Base-by-base conservation (phyloP, 1,140 invertebrate genomes). In the Scaptomyza graminum region DNA sequence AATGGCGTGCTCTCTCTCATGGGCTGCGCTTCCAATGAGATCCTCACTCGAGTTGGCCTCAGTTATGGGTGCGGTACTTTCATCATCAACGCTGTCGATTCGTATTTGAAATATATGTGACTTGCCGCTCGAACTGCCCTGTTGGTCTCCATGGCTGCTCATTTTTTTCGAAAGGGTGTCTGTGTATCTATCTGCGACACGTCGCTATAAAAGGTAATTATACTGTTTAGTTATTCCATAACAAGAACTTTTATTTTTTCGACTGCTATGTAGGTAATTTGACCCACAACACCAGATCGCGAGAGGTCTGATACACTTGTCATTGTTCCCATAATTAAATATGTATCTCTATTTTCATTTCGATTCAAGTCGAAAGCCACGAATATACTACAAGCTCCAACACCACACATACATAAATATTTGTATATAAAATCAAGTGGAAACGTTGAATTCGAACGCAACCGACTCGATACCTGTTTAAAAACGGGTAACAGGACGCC, bases 71-170 rank as follows among this genome's bases (percentile, higher is more conserved):
- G 90, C 85, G 8, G 79, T 88, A 62, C 90, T 91, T 46, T 90
- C 83, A 68, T 91, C 90, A 22, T 91, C 90, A 8, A 91, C 71
- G 39, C 90, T 91, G 49, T 91, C 90, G 57, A 90, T 71, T 50
- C 79, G 79, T 52, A 91, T 88, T 70, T 91, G 74, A 79, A 91
- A 90, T 46, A 88, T 61, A 51, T 80, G 59, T 41, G 83, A 79
- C 61, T 73, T 88, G 28, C 71, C 60, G 46, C 51, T 43, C 41
- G 13, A 9, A 46, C 15, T 57, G 41, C 25, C 41, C 47, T 59
- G 51, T 28, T 50, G 47, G 12, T 43, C 50, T 16, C 41, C 66
- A 52, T 63, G 64, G 62, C 51, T 79, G 84, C 63, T 88, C 83
- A 88, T 88, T 25, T 62, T 62, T 78, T 87, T 63, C 9, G 41